Base-by-base conservation (phyloP, 2,888 invertebrate genomes). In the Chrysolina americana region DNA sequence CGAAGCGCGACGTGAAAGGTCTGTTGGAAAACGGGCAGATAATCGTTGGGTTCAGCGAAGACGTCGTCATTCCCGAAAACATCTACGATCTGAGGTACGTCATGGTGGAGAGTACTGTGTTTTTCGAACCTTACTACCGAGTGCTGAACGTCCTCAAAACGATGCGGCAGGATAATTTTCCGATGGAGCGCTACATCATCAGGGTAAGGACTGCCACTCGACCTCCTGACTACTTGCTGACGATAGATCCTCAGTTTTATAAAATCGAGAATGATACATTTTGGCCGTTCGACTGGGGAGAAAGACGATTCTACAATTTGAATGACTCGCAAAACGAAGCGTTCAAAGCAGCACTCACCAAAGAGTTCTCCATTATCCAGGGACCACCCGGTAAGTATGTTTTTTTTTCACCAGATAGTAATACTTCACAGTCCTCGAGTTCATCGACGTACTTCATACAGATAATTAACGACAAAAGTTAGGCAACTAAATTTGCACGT, bases 61-160 rank as follows among this genome's bases (percentile, higher is more conserved):
- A 64, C 19, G 65, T 77, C 23, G 50, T 21, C 5, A n/a, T 75
- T 17, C 71, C 74, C 11, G 48, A 56, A 28, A 69, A 73, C 41
- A 53, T 65, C 11, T 56, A 73, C 6, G 47, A 71, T 23, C 41
- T 93, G 5, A 85, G 84, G 44, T 86, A 90, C 36, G 92, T 93
- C 53, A 94, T 96, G 94, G 90, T 94, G 2, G 95, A 96, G 85
- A 93, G 94, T 68, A 92, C 92, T 68, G 92, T 94, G 0, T 96
- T 93, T 86, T 95, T 96, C 84, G 96, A 96, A 83, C 94, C 96
- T 0, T 96, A 96, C 84, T 90, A 92, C 77, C 92, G 94, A 83
- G 94, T 95, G 0, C 88, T 95, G 68, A 90, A 89, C 78, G 94
- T 93, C 15, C 85, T 96, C 41, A 91, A 94, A 83, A 87, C 87